phyloP scores from a whole-genome alignment of 2,113 vertebrate genomes.

The Camelus dromedarius region DNA sequence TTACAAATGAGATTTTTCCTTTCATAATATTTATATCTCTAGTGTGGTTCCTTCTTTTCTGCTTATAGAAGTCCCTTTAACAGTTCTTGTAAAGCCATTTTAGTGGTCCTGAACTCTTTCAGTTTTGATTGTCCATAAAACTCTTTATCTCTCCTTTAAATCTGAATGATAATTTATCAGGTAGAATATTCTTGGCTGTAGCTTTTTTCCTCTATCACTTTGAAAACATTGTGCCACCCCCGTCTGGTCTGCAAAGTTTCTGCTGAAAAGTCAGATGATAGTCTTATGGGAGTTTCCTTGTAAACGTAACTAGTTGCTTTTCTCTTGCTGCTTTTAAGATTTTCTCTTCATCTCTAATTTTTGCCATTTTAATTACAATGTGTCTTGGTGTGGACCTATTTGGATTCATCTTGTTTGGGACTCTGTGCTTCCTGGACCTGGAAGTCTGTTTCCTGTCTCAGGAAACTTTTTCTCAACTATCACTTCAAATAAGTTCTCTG shows the following conservation, averaged over 20 bases:
- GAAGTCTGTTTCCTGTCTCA: neutral
- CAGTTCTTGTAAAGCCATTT: too few relatives aligned
- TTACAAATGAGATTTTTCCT: too few relatives aligned
- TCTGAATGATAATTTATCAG: neutral
- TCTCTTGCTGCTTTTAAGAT: neutral
- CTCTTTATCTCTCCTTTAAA: too few relatives aligned
- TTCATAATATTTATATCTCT: too few relatives aligned
- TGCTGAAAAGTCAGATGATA: neutral
- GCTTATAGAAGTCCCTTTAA: too few relatives aligned
- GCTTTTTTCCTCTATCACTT: neutral
- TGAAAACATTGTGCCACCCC: neutral
- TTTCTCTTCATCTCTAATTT: neutral
- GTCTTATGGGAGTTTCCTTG: neutral
- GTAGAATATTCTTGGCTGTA: neutral
- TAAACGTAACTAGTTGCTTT: neutral
- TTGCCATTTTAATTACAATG: neutral
- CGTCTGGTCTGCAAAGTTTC: neutral
- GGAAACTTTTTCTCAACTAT: neutral
- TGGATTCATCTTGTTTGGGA: neutral
- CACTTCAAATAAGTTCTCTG: neutral
- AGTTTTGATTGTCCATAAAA: too few relatives aligned
- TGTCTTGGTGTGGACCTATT: neutral
- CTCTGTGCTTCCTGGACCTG: neutral
- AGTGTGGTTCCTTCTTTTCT: too few relatives aligned
- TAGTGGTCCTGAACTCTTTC: too few relatives aligned